A percentile compares a stretch with the other conserved stretches of the same genome.
phyloP scores from a whole-genome alignment of 1,140 invertebrate species.

The Cydia amplana region DNA sequence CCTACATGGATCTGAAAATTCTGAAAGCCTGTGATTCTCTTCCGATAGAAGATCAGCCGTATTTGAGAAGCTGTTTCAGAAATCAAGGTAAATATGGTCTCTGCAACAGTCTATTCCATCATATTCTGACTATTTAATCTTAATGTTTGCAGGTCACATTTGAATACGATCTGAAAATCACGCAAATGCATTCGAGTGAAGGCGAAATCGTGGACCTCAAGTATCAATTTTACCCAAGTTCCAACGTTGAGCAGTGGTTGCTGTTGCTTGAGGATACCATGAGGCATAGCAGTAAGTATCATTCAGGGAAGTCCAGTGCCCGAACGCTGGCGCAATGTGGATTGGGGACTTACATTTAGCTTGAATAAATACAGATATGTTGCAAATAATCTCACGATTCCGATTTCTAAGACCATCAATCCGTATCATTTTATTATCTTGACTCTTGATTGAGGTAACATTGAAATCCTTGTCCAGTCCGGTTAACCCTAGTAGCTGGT shows the following conservation, averaged over 20 bases:
- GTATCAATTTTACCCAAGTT: conserved; percentile 83
- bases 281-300: conserved; percentile 80
- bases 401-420: too few relatives aligned
- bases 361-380: too few relatives aligned
- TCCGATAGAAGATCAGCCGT: too few relatives aligned
- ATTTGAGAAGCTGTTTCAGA: too few relatives aligned
- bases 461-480: conserved; percentile 51
- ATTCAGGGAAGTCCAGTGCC: conserved; percentile 6
- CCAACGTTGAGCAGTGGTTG: conserved; percentile 91
- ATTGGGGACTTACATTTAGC: too few relatives aligned
- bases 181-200: conserved; percentile 88
- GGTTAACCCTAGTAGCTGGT: conserved; percentile 79
- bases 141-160: conserved; percentile 81
- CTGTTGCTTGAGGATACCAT: conserved; percentile 84
- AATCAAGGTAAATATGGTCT: too few relatives aligned
- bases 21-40: too few relatives aligned
- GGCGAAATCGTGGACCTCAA: conserved; percentile 85
- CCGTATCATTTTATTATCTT: background rate
- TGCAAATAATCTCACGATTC: too few relatives aligned
- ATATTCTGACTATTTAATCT: background rate
- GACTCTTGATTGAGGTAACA: background rate
- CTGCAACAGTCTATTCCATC: background rate
- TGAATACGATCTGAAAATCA: conserved; percentile 85
- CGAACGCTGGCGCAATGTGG: too few relatives aligned
- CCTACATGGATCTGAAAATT: too few relatives aligned